Evolutionary conservation across 2,797 vertebrate genomes (phyloP).

Genomic region (Scolopax bukidnonensis): DNA sequence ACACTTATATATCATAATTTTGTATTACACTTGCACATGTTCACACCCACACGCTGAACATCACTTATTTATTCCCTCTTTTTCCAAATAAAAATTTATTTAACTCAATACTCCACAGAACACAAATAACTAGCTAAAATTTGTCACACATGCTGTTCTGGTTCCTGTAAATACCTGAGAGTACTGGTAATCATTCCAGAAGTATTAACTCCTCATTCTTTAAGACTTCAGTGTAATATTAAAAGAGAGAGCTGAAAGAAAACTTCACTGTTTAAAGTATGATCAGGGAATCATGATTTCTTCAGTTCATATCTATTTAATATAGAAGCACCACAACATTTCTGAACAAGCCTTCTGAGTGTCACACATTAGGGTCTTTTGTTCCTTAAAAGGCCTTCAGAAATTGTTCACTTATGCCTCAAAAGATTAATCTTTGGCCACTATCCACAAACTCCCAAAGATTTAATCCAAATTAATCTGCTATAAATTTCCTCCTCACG

Average conservation of each 20-base stretch:
- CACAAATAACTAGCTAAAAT: neutral
- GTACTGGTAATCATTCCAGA: neutral
- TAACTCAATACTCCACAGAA: neutral
- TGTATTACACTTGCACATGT: conserved; percentile 1
- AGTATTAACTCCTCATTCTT: neutral
- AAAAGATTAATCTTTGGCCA: neutral
- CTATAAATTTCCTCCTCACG: neutral
- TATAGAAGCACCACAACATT: neutral
- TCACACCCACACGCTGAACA: conserved; percentile 41
- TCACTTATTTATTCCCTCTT: conserved; percentile 18
- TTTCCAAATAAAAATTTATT: conserved; percentile 13
- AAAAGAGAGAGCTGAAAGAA: neutral
- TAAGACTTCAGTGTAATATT: neutral
- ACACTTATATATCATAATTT: conserved; percentile 36
- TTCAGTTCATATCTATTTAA: neutral
- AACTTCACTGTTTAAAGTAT: neutral
- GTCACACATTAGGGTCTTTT: neutral
- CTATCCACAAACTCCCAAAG: neutral
- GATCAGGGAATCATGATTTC: neutral
- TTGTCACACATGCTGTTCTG: neutral
- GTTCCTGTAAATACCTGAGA: neutral
- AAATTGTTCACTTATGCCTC: neutral
- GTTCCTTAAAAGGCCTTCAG: neutral
- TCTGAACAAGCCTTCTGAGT: neutral
- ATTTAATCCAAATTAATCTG: neutral